Percentiles rank a stretch among this genome's conserved stretches.
phyloP scores from a whole-genome alignment of 2,797 vertebrate genomes.

The Kryptolebias ocellatus region DNA sequence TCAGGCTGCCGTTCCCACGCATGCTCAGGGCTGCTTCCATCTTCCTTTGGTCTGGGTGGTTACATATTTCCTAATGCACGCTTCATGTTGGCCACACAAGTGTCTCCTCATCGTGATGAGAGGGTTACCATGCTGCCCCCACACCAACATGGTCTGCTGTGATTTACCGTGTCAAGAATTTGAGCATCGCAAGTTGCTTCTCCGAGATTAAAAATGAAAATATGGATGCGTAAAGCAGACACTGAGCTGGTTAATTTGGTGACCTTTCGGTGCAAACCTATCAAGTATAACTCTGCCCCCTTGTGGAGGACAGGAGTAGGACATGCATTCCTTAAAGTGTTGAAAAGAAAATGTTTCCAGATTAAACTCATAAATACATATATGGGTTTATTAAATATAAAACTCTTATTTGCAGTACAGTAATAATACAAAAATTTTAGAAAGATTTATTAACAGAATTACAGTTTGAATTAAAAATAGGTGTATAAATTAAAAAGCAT shows the following conservation, averaged over 20 bases:
- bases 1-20: conserved; percentile 51
- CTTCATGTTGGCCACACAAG: conserved; percentile 44
- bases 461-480: conserved; percentile 57
- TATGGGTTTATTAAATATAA: conserved; percentile 79
- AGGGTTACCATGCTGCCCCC: conserved; percentile 46
- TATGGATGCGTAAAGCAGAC: conserved; percentile 17
- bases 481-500: conserved; percentile 47
- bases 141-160: conserved; percentile 38
- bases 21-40: conserved; percentile 28
- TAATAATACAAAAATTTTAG: conserved; percentile 62
- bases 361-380: conserved; percentile 57
- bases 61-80: conserved; percentile 28
- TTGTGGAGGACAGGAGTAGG: conserved; percentile 38
- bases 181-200: conserved; percentile 36
- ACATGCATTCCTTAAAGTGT: background rate
- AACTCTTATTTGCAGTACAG: conserved; percentile 70
- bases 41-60: conserved; percentile 48
- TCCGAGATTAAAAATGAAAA: conserved; percentile 24
- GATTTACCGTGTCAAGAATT: conserved; percentile 42
- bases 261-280: conserved; percentile 14
- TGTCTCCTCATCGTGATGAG: conserved; percentile 59
- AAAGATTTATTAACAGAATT: conserved; percentile 54
- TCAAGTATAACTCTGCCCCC: conserved; percentile 62
- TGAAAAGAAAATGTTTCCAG: background rate
- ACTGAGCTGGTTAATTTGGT: background rate